Conservation (phyloP, 2,113 vertebrate genomes). For the Eira barbara region DNA sequence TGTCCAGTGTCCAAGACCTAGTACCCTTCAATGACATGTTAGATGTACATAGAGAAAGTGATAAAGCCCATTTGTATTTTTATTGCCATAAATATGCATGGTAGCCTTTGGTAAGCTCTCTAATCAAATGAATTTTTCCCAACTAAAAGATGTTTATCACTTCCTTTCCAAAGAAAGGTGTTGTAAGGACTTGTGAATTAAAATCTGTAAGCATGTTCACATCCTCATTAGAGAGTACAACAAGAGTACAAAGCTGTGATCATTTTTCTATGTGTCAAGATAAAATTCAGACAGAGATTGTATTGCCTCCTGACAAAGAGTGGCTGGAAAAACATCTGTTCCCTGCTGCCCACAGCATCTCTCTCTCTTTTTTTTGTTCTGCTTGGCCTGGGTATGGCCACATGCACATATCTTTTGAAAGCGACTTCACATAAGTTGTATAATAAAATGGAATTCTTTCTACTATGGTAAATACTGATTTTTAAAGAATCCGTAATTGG, state of each 20-base stretch:
- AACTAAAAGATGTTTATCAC: conserved; percentile 21
- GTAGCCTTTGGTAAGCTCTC: background rate
- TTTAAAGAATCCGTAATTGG: conserved; percentile 64
- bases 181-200: conserved; percentile 34
- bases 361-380: background rate
- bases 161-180: conserved; percentile 29
- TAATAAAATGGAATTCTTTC: conserved; percentile 62
- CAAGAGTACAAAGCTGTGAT: background rate
- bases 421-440: conserved; percentile 50
- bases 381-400: background rate
- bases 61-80: background rate
- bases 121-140: conserved; percentile 19
- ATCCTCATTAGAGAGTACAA: background rate
- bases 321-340: conserved; percentile 43
- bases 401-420: conserved; percentile 41
- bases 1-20: background rate
- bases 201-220: conserved; percentile 29
- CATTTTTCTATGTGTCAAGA: conserved; percentile 19
- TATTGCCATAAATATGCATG: background rate
- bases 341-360: conserved; percentile 22
- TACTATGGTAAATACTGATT: conserved; percentile 52
- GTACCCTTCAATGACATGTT: background rate
- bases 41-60: background rate
- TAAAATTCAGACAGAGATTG: conserved; percentile 41
- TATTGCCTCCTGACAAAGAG: conserved; percentile 51